Percentiles rank a stretch among this genome's conserved stretches.
Evolutionary conservation across 2,797 vertebrate species (phyloP).

Genomic region (Gastrophryne carolinensis): DNA sequence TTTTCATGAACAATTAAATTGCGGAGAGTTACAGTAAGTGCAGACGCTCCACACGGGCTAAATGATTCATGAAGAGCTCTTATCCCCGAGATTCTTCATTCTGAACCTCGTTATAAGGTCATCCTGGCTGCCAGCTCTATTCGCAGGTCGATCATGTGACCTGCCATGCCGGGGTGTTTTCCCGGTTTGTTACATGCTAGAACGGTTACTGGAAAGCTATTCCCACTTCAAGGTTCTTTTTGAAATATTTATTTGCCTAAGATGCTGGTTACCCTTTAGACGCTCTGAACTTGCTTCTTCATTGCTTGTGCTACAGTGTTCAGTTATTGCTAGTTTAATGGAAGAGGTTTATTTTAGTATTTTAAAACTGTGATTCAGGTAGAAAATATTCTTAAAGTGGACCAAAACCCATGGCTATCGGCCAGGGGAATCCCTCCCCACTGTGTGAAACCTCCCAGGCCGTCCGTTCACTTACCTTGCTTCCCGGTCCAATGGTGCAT

Average conservation of each 20-base stretch:
- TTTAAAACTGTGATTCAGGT: too few relatives aligned
- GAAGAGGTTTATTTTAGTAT: too few relatives aligned
- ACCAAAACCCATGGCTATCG: too few relatives aligned
- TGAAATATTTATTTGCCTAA: constrained; percentile 23
- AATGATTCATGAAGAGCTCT: constrained; percentile 34
- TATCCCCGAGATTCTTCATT: constrained; percentile 7
- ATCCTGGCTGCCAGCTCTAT: neutral
- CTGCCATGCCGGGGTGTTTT: neutral
- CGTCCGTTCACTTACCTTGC: too few relatives aligned
- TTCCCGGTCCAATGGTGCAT: too few relatives aligned
- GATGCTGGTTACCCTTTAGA: neutral
- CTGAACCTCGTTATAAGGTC: constrained; percentile 21
- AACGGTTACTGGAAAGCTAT: constrained; percentile 13
- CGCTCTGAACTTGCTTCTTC: neutral
- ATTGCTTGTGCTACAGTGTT: neutral
- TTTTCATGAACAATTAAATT: constrained; percentile 33
- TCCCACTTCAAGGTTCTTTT: constrained; percentile 3
- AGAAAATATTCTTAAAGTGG: neutral
- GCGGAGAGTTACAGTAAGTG: constrained; percentile 39
- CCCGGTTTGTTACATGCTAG: neutral
- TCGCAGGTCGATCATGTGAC: neutral
- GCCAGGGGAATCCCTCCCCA: too few relatives aligned
- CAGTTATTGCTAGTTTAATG: neutral
- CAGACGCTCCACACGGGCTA: constrained; percentile 1
- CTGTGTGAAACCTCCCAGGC: too few relatives aligned